phyloP scores from a whole-genome alignment of 2,888 invertebrate genomes.

The Gasteruption jaculator region DNA sequence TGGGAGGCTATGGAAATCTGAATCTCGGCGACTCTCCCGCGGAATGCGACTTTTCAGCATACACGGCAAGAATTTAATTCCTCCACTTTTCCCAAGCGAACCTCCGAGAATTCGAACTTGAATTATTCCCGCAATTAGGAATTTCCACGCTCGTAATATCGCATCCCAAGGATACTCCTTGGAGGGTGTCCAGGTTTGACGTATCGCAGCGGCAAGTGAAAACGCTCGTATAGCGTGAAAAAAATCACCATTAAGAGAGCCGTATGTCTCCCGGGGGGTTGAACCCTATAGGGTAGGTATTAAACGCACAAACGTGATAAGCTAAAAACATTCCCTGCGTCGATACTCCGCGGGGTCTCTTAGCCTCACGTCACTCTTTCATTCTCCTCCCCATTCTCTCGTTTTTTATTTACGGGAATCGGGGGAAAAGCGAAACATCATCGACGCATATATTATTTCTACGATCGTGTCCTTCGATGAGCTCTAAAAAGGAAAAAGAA shows the following conservation, averaged over 20 bases:
- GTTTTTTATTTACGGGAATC: conserved; percentile 20
- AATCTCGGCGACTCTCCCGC: conserved; percentile 41
- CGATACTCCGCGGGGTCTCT: conserved; percentile 22
- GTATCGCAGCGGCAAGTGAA: conserved; percentile 30
- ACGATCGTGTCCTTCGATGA: not conserved
- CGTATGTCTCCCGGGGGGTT: conserved; percentile 41
- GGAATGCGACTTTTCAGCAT: conserved; percentile 50
- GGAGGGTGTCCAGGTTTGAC: conserved; percentile 25
- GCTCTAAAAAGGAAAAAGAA: conserved; percentile 12
- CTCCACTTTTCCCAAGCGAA: conserved; percentile 24
- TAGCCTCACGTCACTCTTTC: conserved; percentile 5
- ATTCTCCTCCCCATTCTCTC: conserved; percentile 4
- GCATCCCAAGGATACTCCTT: too few species aligned
- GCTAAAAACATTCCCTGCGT: conserved; percentile 43
- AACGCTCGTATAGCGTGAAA: conserved; percentile 35
- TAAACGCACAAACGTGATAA: conserved; percentile 47
- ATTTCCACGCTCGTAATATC: conserved; percentile 30
- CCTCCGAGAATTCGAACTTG: too few species aligned
- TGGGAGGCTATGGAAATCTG: conserved; percentile 29
- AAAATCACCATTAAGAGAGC: conserved; percentile 47
- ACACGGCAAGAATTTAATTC: conserved; percentile 50
- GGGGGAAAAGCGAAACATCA: conserved; percentile 23
- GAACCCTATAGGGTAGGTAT: conserved; percentile 28
- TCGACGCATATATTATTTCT: conserved; percentile 21
- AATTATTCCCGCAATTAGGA: too few species aligned